Evolutionary conservation across 1,140 invertebrate species (phyloP), one percentile per base, ranked within the genome.

Genomic region (Brachionus koreanus): DNA sequence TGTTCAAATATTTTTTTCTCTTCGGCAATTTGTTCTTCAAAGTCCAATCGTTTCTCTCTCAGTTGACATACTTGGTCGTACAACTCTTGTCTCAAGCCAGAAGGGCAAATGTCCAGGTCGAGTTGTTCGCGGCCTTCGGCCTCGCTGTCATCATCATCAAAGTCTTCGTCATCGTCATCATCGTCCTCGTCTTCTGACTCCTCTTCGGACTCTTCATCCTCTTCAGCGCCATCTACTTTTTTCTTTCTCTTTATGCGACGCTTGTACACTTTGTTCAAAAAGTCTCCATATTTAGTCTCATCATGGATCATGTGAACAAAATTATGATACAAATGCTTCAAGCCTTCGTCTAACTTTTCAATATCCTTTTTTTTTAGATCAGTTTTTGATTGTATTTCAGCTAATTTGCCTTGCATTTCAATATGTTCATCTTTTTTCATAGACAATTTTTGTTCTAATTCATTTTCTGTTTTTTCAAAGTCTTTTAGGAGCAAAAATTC

Each of bases 401-500:
- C 77, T 12, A 88, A 85, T 86, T 86, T 87, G 72, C 83, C 85
- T 84, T 89, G 86, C 87, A 90, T 89, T 63, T 90, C 89, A 39
- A 89, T 83, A 81, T 91, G 90, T 86, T 92, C 88, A 85, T 91
- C 87, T 74, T 90, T 85, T 89, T 92, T 91, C 81, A 85, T 86
- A 86, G 90, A 85, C 13, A 93, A 91, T 85, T 90, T 91, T 16
- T 49, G 33, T 9, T 90, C 89, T 13, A 94, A 87, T 35, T 89
- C 85, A 83, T 92, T 91, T 87, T 95, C 93, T 65, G 90, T 89
- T 65, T 90, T 90, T 86, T 94, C 93, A 85, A 91, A 94, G 37
- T 93, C 91, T 84, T 92, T 92, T 0, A 95, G 86, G 61, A 94
- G 91, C 12, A 92, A 90, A 83, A 94, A 89, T 87, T 95, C 93